phyloP scores from a whole-genome alignment of 2,888 invertebrate species.

The Lasioglossum calceatum region DNA sequence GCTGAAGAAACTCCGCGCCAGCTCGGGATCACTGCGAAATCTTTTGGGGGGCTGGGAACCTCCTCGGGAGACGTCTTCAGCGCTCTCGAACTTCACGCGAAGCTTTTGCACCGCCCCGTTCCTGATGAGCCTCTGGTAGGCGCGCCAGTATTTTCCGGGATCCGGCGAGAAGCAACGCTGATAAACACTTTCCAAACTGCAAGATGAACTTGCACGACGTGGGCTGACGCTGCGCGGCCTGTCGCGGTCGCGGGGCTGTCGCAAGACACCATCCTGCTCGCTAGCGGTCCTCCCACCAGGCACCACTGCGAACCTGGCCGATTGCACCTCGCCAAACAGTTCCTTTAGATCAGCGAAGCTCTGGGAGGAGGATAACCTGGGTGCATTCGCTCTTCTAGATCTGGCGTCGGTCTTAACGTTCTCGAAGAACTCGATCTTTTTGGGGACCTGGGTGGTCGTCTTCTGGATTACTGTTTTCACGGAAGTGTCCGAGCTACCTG shows the following conservation, averaged over 20 bases:
- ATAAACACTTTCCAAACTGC: conserved; percentile 88
- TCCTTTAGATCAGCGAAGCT: conserved; percentile 92
- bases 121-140: conserved; percentile 89
- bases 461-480: conserved; percentile 89
- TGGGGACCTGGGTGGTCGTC: conserved; percentile 87
- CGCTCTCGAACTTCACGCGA: conserved; percentile 91
- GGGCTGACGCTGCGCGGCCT: conserved; percentile 83
- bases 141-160: conserved; percentile 89
- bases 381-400: conserved; percentile 62
- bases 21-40: conserved; percentile 92
- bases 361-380: conserved; percentile 86
- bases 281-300: conserved; percentile 71
- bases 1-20: conserved; percentile 87
- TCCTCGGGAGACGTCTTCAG: conserved; percentile 84
- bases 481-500: conserved; percentile 89
- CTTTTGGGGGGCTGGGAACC: conserved; percentile 83
- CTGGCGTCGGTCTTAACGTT: conserved; percentile 85
- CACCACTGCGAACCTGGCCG: conserved; percentile 85
- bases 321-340: conserved; percentile 91
- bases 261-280: conserved; percentile 61
- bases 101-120: conserved; percentile 92
- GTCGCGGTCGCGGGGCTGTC: conserved; percentile 77
- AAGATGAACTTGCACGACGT: conserved; percentile 84
- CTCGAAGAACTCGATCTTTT: conserved; percentile 93
- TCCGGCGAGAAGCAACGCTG: conserved; percentile 91